These are phyloP conservation scores for Phrynocephalus vlangalii DNA, from an alignment of 2,797 vertebrate species.

Conservation along the genomic window DNA sequence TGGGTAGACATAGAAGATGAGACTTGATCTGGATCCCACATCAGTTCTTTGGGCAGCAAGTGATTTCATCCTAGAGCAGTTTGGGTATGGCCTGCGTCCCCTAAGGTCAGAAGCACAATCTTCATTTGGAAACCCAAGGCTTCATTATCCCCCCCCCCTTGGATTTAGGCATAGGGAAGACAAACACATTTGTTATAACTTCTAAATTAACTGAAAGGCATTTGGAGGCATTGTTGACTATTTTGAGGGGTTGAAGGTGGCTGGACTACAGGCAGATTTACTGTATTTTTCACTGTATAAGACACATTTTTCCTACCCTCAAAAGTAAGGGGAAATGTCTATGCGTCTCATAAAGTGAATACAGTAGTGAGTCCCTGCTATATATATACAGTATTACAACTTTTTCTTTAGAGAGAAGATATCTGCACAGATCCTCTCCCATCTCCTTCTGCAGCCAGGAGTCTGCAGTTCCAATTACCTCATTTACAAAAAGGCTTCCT, in stretches of 20 bases:
- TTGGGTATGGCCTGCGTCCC: neutral
- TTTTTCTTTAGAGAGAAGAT: no score
- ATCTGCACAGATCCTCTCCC: no score
- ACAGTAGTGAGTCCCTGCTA: neutral
- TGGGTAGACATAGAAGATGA: no score
- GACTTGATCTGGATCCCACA: neutral
- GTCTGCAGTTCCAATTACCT: no score
- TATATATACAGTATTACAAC: no score
- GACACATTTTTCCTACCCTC: no score
- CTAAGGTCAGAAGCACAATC: neutral
- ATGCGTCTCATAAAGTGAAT: no score
- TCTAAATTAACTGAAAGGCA: no score
- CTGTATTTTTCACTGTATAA: neutral
- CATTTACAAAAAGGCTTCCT: no score
- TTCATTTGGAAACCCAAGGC: no score
- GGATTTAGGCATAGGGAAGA: neutral
- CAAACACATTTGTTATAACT: neutral
- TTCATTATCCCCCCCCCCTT: neutral
- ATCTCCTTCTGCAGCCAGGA: no score
- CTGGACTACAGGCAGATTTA: neutral
- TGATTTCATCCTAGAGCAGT: neutral
- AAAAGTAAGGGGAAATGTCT: no score
- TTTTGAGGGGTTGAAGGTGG: neutral
- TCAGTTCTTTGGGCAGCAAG: neutral
- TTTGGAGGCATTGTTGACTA: neutral